Evolutionary conservation across 2,113 vertebrate species (phyloP).

Genomic region (Pelvicachromis taeniatus): DNA sequence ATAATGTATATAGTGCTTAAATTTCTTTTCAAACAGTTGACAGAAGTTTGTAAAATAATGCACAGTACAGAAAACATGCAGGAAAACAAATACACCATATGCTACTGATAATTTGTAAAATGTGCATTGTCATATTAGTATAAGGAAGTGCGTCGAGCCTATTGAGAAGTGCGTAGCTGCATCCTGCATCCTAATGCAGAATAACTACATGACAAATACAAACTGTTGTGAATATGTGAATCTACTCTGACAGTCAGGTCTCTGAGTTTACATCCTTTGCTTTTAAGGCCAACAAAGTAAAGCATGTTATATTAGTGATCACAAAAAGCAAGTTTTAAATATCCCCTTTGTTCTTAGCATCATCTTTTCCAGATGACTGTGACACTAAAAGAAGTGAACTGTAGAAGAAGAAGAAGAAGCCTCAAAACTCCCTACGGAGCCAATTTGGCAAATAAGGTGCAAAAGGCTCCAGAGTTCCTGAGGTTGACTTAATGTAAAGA

Average conservation of each 20-base stretch:
- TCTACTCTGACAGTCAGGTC: background rate
- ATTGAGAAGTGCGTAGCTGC: background rate
- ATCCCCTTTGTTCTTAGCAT: background rate
- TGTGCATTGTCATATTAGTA: slow-evolving; percentile 2
- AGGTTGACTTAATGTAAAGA: background rate
- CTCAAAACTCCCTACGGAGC: background rate
- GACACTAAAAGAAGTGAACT: background rate
- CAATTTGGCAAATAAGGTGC: background rate
- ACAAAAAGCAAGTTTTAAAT: background rate
- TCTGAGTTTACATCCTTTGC: background rate
- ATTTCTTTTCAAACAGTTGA: background rate
- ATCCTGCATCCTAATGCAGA: background rate
- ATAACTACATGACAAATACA: background rate
- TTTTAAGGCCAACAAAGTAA: background rate
- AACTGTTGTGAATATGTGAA: background rate
- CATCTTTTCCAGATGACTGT: background rate
- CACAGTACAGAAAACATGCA: background rate
- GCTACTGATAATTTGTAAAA: slow-evolving; percentile 32
- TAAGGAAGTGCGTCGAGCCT: slow-evolving; percentile 4
- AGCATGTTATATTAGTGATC: background rate
- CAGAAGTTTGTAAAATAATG: background rate
- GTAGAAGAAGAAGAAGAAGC: background rate
- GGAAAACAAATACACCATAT: slow-evolving; percentile 24
- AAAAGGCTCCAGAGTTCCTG: background rate
- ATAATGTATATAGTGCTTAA: background rate